These are phyloP conservation scores for Myotis davidii DNA, from an alignment of 2,113 vertebrate species.

Conservation along the genomic window DNA sequence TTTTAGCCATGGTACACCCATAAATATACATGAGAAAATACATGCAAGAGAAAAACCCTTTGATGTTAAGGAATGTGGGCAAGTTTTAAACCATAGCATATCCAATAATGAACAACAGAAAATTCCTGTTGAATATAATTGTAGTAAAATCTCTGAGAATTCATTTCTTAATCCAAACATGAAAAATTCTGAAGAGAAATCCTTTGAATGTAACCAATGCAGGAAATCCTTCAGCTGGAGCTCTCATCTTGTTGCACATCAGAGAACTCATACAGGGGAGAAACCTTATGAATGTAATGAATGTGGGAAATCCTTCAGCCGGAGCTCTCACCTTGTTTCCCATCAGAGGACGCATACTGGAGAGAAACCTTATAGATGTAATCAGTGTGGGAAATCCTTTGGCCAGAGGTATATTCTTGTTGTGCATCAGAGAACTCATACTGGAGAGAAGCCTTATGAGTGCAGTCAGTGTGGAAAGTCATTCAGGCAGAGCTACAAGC, in stretches of 20 bases:
- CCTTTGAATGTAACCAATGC: conserved; percentile 74
- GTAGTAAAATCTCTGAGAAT: conserved; percentile 3
- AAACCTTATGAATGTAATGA: conserved; percentile 76
- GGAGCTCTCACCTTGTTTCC: conserved; percentile 75
- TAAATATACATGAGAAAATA: conserved; percentile 43
- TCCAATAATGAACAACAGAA: conserved; percentile 31
- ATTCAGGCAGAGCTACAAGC: conserved; percentile 91
- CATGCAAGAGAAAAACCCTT: conserved; percentile 12
- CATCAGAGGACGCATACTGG: conserved; percentile 73
- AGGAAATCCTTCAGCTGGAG: conserved; percentile 74
- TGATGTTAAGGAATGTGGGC: conserved; percentile 48
- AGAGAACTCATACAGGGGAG: conserved; percentile 76
- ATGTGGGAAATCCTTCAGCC: conserved; percentile 77
- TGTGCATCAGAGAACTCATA: conserved; percentile 77
- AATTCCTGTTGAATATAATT: conserved; percentile 51
- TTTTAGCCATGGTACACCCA: background rate
- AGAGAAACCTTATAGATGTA: conserved; percentile 79
- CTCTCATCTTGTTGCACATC: conserved; percentile 75
- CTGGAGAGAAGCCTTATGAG: conserved; percentile 75
- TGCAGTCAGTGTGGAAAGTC: conserved; percentile 81
- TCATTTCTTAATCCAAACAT: background rate
- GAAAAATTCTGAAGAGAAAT: conserved; percentile 70
- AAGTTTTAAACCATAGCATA: conserved; percentile 43
- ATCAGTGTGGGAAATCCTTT: conserved; percentile 76
- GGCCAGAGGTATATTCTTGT: conserved; percentile 77